These are phyloP conservation scores for Apus apus DNA, from an alignment of 2,113 vertebrate genomes.

Conservation along the genomic window DNA sequence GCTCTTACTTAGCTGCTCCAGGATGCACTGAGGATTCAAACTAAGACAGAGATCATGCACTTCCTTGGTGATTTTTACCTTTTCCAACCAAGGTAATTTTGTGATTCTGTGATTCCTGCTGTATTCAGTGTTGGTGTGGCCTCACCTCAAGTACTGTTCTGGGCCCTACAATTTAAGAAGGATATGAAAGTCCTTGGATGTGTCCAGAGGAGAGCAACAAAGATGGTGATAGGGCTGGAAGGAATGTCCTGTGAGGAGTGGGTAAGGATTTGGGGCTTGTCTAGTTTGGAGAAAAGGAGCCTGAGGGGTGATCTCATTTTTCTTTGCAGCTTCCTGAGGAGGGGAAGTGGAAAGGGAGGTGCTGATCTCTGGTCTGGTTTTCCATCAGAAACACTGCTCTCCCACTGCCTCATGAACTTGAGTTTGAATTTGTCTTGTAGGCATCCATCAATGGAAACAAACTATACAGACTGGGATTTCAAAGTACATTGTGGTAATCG, in stretches of 20 bases:
- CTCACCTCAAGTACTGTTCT: too few species aligned
- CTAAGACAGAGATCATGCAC: not conserved
- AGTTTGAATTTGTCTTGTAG: not conserved
- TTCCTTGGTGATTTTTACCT: too few species aligned
- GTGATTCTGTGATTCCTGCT: not conserved
- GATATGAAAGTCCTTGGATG: too few species aligned
- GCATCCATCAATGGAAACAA: not conserved
- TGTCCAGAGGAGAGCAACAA: too few species aligned
- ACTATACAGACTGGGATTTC: not conserved
- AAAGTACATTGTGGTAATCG: not conserved
- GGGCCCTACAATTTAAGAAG: too few species aligned
- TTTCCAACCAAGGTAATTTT: too few species aligned
- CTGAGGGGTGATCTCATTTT: too few species aligned
- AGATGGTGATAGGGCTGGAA: too few species aligned
- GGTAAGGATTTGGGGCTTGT: too few species aligned
- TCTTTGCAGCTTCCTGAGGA: not conserved
- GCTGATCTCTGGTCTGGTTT: not conserved
- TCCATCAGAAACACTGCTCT: not conserved
- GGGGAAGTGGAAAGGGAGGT: not conserved
- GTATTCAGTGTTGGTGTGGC: not conserved
- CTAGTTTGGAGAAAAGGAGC: too few species aligned
- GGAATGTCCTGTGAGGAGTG: too few species aligned
- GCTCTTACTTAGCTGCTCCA: not conserved
- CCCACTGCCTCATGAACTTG: not conserved
- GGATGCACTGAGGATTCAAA: not conserved